These are phyloP conservation scores for Danio aesculapii DNA, from an alignment of 2,797 vertebrate species.

Conservation along the genomic window DNA sequence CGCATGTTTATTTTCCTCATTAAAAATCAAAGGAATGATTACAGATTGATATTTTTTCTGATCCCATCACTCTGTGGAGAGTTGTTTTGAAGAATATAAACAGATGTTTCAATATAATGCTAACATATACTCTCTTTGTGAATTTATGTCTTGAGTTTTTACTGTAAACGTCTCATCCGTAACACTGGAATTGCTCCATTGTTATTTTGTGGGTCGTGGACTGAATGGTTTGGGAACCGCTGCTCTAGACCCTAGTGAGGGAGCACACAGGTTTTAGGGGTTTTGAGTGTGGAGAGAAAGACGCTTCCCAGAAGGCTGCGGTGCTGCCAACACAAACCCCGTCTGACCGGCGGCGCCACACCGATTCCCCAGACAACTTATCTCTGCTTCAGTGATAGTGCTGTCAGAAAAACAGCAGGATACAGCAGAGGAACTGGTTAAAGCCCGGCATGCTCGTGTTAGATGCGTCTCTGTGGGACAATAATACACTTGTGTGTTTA, in stretches of 20 bases:
- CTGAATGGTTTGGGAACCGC: no score
- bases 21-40: no score
- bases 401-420: slow-evolving; percentile 86
- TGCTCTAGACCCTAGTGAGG: slow-evolving; percentile 6
- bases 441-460: slow-evolving; percentile 62
- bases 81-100: no score
- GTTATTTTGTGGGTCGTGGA: no score
- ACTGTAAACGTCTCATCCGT: no score
- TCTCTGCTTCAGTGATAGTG: slow-evolving; percentile 80
- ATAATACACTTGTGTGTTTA: neutral
- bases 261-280: slow-evolving; percentile 46
- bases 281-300: slow-evolving; percentile 59
- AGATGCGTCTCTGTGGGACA: slow-evolving; percentile 46
- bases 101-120: no score
- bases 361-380: slow-evolving; percentile 83
- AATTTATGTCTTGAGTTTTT: no score
- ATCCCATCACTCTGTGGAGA: no score
- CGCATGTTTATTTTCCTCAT: no score
- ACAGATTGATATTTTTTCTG: no score
- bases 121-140: no score
- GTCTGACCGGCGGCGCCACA: slow-evolving; percentile 81
- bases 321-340: slow-evolving; percentile 80
- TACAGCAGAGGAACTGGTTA: slow-evolving; percentile 82
- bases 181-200: no score
- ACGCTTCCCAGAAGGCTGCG: slow-evolving; percentile 73